These are phyloP conservation scores for Spodoptera exigua DNA, from an alignment of 2,888 invertebrate species.

Conservation along the genomic window DNA sequence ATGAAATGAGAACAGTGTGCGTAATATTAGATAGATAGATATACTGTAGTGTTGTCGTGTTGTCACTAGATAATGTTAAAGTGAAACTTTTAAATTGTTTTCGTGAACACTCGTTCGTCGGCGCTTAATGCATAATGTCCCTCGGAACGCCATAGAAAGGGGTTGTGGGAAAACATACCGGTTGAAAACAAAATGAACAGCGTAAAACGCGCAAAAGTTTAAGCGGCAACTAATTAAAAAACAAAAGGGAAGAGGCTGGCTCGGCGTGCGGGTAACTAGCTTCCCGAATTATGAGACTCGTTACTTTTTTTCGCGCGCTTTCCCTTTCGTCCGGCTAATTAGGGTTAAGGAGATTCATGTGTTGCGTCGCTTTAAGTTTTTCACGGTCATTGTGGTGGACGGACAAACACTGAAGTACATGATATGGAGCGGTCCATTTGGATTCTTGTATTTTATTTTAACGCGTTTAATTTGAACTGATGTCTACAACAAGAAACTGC, in stretches of 20 bases:
- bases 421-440: background rate
- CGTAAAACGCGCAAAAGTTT: constrained; percentile 77
- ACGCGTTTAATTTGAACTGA: no score
- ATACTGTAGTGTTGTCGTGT: background rate
- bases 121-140: constrained; percentile 48
- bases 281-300: constrained; percentile 79
- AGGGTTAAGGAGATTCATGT: constrained; percentile 79
- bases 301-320: constrained; percentile 78
- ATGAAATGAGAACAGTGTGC: constrained; percentile 13
- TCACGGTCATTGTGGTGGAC: constrained; percentile 20
- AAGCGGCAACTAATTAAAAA: constrained; percentile 85
- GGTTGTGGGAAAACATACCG: constrained; percentile 59
- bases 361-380: constrained; percentile 55
- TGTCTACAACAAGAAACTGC: no score
- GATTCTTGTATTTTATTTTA: background rate
- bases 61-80: constrained; percentile 13
- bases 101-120: constrained; percentile 5
- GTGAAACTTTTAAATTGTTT: constrained; percentile 18
- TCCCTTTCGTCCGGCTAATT: constrained; percentile 84
- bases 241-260: constrained; percentile 77
- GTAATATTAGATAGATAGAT: no score
- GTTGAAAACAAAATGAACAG: constrained; percentile 70
- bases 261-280: constrained; percentile 75
- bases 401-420: constrained; percentile 5
- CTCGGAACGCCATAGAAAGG: constrained; percentile 39